A percentile compares a stretch with the other conserved stretches of the same genome.
Evolutionary conservation across 1,140 invertebrate species (phyloP).

Genomic region (Luehdorfia chinensis): DNA sequence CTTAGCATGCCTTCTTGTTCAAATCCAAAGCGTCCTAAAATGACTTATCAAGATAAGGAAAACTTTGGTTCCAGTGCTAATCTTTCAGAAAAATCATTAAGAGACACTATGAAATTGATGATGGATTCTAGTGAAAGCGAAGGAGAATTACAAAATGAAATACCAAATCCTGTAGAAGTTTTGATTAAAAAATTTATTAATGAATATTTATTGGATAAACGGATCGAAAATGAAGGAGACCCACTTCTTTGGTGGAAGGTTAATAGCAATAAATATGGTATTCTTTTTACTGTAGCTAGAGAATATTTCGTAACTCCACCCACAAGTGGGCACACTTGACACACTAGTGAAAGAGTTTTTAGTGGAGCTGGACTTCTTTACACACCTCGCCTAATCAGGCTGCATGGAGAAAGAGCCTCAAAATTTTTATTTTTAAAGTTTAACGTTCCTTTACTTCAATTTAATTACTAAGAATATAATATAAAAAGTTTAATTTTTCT

Average conservation of each 20-base stretch:
- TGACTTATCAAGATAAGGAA: conserved; percentile 22
- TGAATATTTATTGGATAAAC: conserved; percentile 27
- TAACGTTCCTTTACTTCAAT: conserved; percentile 22
- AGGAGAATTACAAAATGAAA: conserved; percentile 27
- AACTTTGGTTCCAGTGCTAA: conserved; percentile 22
- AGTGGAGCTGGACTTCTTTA: conserved; percentile 26
- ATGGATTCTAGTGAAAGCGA: conserved; percentile 28
- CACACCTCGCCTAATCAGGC: conserved; percentile 25
- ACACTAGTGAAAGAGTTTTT: conserved; percentile 26
- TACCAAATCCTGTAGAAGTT: conserved; percentile 24
- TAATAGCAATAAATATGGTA: conserved; percentile 28
- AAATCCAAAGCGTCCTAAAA: conserved; percentile 29
- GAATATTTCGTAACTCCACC: conserved; percentile 27
- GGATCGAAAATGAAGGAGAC: conserved; percentile 26
- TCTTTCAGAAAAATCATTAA: conserved; percentile 28
- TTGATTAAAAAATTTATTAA: conserved; percentile 27
- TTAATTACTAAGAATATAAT: conserved; percentile 26
- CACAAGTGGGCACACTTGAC: conserved; percentile 21
- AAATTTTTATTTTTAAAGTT: conserved; percentile 26
- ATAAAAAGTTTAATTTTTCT: too few species aligned
- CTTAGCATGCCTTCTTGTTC: conserved; percentile 20
- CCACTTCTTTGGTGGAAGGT: conserved; percentile 31
- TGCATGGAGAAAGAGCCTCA: conserved; percentile 20
- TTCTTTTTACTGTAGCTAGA: conserved; percentile 26
- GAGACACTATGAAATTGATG: conserved; percentile 29